A percentile compares a stretch with the other conserved stretches of the same genome.
Evolutionary conservation across 1,140 invertebrate genomes (phyloP).

Genomic region (Zaprionus africanus): DNA sequence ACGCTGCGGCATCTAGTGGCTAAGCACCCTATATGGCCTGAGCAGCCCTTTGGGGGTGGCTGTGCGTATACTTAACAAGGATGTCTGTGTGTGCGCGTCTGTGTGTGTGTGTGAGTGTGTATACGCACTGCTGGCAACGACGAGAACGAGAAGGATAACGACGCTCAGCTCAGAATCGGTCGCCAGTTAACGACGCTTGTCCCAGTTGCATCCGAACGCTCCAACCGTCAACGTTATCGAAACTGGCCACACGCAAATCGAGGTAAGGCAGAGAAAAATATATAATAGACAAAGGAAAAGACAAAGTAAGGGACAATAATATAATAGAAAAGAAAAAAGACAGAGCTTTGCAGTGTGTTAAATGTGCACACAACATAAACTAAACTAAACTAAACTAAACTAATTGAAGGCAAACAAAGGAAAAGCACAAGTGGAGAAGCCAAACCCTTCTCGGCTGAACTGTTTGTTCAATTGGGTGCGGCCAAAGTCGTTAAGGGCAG

Average conservation of each 20-base stretch:
- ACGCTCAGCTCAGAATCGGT: conserved; percentile 54
- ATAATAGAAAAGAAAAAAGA: conserved; percentile 6
- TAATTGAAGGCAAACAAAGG: conserved; percentile 45
- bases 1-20: neutral
- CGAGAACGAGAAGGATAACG: conserved; percentile 53
- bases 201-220: conserved; percentile 83
- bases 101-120: conserved; percentile 42
- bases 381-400: conserved; percentile 24
- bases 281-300: conserved; percentile 9
- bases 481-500: conserved; percentile 19
- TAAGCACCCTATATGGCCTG: conserved; percentile 52
- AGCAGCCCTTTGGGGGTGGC: conserved; percentile 50
- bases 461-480: conserved; percentile 56
- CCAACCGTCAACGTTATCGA: conserved; percentile 76
- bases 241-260: conserved; percentile 67
- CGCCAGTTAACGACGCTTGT: conserved; percentile 75
- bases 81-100: conserved; percentile 38
- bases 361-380: conserved; percentile 8
- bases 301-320: conserved; percentile 16
- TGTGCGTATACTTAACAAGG: conserved; percentile 68
- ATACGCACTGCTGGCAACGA: conserved; percentile 62
- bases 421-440: conserved; percentile 8
- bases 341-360: conserved; percentile 14
- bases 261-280: conserved; percentile 47
- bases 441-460: conserved; percentile 41